phyloP scores from a whole-genome alignment of 2,113 vertebrate species.

The Raja brachyura region DNA sequence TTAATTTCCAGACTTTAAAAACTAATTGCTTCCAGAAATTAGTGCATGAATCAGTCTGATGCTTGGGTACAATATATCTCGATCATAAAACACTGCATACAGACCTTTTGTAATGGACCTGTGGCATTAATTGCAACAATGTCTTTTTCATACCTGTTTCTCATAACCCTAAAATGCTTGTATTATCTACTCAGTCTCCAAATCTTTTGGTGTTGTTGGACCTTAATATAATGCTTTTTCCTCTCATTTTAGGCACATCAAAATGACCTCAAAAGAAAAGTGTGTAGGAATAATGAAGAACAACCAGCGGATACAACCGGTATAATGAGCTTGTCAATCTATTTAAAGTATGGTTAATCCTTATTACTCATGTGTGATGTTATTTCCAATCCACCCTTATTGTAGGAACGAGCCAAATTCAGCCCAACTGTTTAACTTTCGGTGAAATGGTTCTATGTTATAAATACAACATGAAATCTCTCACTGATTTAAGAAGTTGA shows the following conservation, averaged over 20 bases:
- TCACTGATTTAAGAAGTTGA: background rate
- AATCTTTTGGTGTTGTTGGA: background rate
- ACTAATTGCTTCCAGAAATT: too few species aligned
- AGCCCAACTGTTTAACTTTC: background rate
- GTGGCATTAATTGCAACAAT: too few species aligned
- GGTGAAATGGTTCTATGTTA: background rate
- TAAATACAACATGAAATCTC: background rate
- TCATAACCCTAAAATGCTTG: too few species aligned
- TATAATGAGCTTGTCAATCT: background rate
- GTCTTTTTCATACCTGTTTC: too few species aligned
- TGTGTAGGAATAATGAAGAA: slow-evolving; percentile 13
- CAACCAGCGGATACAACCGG: background rate
- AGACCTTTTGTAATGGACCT: too few species aligned
- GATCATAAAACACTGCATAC: too few species aligned
- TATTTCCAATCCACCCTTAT: background rate
- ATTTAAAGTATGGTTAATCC: background rate
- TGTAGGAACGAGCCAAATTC: background rate
- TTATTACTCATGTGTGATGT: background rate
- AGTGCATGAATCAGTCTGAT: too few species aligned
- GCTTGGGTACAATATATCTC: too few species aligned
- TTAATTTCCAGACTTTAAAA: too few species aligned
- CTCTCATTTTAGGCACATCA: background rate
- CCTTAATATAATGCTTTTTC: background rate
- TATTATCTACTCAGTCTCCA: too few species aligned
- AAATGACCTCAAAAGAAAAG: background rate